phyloP scores from a whole-genome alignment of 2,113 vertebrate genomes.

The Tyrannus savana region DNA sequence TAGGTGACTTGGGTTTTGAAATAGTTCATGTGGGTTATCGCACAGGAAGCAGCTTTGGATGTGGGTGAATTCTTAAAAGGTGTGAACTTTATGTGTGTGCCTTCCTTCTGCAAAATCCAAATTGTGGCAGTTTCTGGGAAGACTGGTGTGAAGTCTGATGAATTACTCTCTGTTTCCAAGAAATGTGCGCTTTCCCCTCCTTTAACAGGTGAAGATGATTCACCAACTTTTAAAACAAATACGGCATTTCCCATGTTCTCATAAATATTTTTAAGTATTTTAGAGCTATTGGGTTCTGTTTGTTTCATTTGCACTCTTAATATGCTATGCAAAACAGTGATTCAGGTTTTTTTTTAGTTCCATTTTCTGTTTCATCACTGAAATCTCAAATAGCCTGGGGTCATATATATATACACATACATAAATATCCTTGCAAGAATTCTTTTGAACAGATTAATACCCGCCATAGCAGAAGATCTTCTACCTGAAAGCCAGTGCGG shows the following conservation, averaged over 20 bases:
- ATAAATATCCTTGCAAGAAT: no score
- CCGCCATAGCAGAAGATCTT: no score
- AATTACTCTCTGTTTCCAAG: neutral
- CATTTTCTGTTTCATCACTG: neutral
- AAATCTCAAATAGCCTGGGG: neutral
- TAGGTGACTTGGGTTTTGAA: neutral
- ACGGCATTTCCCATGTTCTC: neutral
- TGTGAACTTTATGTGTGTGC: neutral
- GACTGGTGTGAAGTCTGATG: neutral
- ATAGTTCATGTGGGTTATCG: accelerated
- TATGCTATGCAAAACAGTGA: neutral
- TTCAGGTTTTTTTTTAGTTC: neutral
- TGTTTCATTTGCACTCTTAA: neutral
- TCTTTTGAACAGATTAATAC: no score
- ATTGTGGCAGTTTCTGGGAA: neutral
- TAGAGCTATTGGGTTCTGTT: neutral
- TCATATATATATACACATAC: neutral
- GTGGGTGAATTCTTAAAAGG: neutral
- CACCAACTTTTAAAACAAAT: neutral
- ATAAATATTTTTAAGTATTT: neutral
- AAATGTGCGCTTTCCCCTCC: neutral
- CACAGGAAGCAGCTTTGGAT: neutral
- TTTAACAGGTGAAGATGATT: neutral
- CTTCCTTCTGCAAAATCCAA: neutral
- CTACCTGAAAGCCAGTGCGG: no score